Conservation (phyloP, 1,140 invertebrate genomes). For the Temnothorax nylanderi region DNA sequence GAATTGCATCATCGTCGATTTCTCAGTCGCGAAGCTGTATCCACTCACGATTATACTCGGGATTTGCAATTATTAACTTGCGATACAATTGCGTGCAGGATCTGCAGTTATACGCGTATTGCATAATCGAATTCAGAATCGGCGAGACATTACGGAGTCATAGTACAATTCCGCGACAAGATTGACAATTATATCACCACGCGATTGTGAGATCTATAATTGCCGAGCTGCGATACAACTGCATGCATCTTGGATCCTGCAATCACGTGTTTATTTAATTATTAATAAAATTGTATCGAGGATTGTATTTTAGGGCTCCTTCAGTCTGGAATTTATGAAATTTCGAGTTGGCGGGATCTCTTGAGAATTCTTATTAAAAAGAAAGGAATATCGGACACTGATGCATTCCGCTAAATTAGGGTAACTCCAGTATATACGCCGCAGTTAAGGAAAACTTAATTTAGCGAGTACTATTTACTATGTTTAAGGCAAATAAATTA, state of each 20-base stretch:
- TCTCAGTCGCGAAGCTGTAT: neutral
- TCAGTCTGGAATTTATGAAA: neutral
- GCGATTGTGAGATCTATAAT: slow-evolving; percentile 9
- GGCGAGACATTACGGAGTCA: neutral
- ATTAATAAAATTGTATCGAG: neutral
- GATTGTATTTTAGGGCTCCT: neutral
- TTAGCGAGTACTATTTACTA: too few relatives aligned
- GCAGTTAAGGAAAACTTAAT: too few relatives aligned
- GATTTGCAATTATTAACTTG: neutral
- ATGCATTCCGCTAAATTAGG: neutral
- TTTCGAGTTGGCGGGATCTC: neutral
- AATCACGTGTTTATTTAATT: neutral
- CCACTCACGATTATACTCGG: neutral
- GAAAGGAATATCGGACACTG: too few relatives aligned
- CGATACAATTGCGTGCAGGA: neutral
- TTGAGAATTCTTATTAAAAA: neutral
- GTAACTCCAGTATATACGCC: too few relatives aligned
- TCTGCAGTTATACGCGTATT: neutral
- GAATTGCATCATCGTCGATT: neutral
- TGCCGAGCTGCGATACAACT: neutral
- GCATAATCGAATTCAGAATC: slow-evolving; percentile 2
- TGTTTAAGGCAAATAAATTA: too few relatives aligned
- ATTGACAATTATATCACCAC: neutral
- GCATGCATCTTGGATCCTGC: neutral
- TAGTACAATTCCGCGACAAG: neutral